Percentiles rank a stretch among this genome's conserved stretches.
Evolutionary conservation across 2,113 vertebrate species (phyloP).

Genomic region (Chlamydotis undulata): DNA sequence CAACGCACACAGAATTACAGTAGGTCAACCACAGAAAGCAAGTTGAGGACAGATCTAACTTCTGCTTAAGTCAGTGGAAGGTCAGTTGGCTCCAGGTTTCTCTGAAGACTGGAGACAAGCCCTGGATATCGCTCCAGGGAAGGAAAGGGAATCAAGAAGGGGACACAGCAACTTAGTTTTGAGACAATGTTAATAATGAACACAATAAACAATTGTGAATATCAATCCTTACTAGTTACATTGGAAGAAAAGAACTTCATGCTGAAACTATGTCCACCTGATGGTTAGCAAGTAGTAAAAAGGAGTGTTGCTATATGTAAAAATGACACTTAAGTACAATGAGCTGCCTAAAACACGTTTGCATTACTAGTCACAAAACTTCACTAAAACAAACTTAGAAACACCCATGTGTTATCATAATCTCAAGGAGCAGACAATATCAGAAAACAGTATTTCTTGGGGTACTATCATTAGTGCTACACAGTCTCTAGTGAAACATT

Average conservation of each 20-base stretch:
- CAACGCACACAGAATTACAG: background rate
- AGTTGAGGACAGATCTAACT: background rate
- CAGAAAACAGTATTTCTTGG: background rate
- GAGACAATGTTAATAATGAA: background rate
- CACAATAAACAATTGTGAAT: background rate
- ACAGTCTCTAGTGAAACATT: slow-evolving; percentile 50
- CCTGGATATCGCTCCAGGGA: background rate
- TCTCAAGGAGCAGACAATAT: background rate
- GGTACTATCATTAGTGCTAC: background rate
- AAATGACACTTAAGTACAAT: background rate
- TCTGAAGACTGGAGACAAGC: background rate
- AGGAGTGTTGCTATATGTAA: background rate
- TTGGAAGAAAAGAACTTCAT: background rate
- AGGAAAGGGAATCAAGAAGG: background rate
- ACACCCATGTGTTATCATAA: background rate
- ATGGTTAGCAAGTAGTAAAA: background rate
- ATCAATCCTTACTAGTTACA: background rate
- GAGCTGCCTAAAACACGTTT: background rate
- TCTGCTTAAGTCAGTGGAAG: background rate
- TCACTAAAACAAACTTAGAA: background rate
- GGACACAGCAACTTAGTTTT: background rate
- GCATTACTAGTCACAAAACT: background rate
- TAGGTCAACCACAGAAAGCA: background rate
- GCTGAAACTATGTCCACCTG: background rate
- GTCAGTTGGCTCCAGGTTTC: background rate